phyloP scores from a whole-genome alignment of 2,797 vertebrate genomes.

The Pristis pectinata region DNA sequence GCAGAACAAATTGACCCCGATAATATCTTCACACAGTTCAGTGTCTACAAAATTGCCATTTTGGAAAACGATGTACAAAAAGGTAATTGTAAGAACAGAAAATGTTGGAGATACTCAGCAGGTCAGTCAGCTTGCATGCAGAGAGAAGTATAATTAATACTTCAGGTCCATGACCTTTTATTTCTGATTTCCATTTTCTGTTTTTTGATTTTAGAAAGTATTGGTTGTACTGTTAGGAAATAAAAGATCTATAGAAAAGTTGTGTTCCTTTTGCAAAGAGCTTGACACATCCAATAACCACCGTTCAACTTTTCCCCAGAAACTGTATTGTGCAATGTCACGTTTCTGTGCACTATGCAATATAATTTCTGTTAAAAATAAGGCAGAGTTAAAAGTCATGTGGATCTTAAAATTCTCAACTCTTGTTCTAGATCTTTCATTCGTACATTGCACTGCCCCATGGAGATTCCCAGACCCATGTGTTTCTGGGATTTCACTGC shows the following conservation, averaged over 20 bases:
- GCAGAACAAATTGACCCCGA: constrained; percentile 70
- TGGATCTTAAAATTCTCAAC: no score
- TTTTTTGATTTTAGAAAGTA: constrained; percentile 30
- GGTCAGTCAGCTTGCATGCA: no score
- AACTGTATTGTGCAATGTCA: no score
- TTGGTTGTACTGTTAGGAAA: constrained; percentile 32
- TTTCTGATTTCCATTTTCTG: constrained; percentile 10
- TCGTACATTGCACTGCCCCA: no score
- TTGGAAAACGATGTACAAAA: constrained; percentile 62
- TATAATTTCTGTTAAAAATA: no score
- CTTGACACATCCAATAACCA: not conserved
- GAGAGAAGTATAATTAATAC: not conserved
- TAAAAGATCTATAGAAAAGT: constrained; percentile 40
- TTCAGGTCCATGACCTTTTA: constrained; percentile 26
- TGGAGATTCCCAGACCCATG: no score
- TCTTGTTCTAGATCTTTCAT: no score
- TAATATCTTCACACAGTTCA: constrained; percentile 83
- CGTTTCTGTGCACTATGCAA: no score
- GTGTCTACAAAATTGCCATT: constrained; percentile 75
- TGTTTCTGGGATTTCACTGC: no score
- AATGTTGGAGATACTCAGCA: no score
- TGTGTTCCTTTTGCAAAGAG: constrained; percentile 40
- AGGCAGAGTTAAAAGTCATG: no score
- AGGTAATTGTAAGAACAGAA: constrained; percentile 56
- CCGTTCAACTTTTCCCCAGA: not conserved